phyloP scores from a whole-genome alignment of 2,888 invertebrate genomes.

The Ypsolopha scabrella region DNA sequence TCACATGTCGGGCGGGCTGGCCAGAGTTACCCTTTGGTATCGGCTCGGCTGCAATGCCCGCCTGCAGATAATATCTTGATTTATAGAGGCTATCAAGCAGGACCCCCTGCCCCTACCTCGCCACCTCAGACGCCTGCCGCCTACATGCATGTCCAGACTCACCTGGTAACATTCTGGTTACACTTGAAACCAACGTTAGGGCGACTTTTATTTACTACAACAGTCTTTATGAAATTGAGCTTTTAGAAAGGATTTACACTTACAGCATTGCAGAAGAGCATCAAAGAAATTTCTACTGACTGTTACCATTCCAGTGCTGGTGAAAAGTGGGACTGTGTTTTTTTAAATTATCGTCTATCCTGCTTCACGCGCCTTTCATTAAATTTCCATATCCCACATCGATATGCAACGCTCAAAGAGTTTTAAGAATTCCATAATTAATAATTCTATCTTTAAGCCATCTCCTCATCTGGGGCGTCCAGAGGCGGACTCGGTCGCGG shows the following conservation, averaged over 20 bases:
- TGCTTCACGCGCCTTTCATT: not conserved
- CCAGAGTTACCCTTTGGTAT: constrained; percentile 48
- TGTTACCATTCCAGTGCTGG: too few species aligned
- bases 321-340: not conserved
- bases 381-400: not conserved
- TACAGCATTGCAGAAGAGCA: too few species aligned
- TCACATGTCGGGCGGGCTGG: constrained; percentile 24
- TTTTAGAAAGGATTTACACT: too few species aligned
- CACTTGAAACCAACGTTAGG: too few species aligned
- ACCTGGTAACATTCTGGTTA: not conserved
- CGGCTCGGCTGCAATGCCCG: constrained; percentile 47
- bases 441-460: constrained; percentile 54
- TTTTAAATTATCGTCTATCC: not conserved
- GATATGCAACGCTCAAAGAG: not conserved
- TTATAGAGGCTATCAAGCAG: constrained; percentile 48
- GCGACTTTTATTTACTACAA: too few species aligned
- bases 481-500: constrained; percentile 51
- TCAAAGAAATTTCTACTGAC: too few species aligned
- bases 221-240: too few species aligned
- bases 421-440: constrained; percentile 35
- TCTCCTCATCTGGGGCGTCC: constrained; percentile 32
- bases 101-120: constrained; percentile 17
- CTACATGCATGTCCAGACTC: not conserved
- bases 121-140: constrained; percentile 2
- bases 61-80: constrained; percentile 62